Evolutionary conservation across 2,888 invertebrate genomes (phyloP), one percentile per base, ranked within the genome.

Genomic region (Suillia variegata): DNA sequence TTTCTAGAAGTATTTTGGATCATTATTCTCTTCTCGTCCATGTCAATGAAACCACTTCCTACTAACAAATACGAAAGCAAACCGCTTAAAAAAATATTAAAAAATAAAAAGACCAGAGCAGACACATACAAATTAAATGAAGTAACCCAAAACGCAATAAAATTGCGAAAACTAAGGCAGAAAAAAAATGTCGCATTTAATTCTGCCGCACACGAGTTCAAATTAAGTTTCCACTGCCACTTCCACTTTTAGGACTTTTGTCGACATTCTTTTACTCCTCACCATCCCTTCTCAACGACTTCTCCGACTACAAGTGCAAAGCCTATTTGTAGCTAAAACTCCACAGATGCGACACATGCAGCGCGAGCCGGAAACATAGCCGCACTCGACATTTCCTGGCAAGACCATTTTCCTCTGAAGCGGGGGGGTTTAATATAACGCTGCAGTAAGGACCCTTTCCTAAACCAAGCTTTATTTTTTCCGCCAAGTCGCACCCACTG

Each of bases 151-250:
- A 20, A 17, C 18, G n/a, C n/a, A n/a, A n/a, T n/a, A n/a, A n/a
- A n/a, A n/a, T n/a, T n/a, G n/a, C n/a, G n/a, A n/a, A n/a, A n/a
- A n/a, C n/a, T n/a, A n/a, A n/a, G 45, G 18, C 18, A 17, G 45
- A 45, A 45, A 45, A 38, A 45, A 45, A 45, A 5, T 45, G 45
- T 45, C 45, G 45, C 45, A 45, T 45, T 45, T 45, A 45, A 45
- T 45, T n/a, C n/a, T n/a, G n/a, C n/a, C n/a, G 45, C 45, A 8
- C 4, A 5, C 17, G n/a, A n/a, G n/a, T n/a, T 18, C 45, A 45
- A 45, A 45, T 45, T 45, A 45, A 45, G 45, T 45, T 45, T 45
- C 45, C 20, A 45, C 17, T 20, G 45, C 45, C 45, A 4, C 15
- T 4, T 4, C 45, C 3, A 38, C 38, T 38, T n/a, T n/a, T n/a